Conservation (phyloP, 2,888 invertebrate species). For the Lagria hirta region DNA sequence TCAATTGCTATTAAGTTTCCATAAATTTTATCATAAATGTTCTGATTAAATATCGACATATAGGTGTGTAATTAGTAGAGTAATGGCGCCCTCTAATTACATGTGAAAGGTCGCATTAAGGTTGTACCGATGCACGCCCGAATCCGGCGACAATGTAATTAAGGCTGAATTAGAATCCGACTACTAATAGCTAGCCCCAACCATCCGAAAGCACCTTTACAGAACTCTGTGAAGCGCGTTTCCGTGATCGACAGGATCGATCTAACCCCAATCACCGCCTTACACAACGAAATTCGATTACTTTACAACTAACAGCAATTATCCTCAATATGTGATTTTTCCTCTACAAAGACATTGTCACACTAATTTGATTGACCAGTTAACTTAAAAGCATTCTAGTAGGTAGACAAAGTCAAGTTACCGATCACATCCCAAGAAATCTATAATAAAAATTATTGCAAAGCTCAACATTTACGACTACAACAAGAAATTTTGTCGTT, state of each 20-base stretch:
- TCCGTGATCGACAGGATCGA: conserved; percentile 8
- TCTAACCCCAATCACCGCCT: conserved; percentile 6
- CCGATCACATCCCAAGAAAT: no score
- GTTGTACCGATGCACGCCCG: conserved; percentile 33
- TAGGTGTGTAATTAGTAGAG: conserved; percentile 48
- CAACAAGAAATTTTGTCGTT: no score
- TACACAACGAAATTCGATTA: not conserved
- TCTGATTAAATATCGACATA: conserved; percentile 46
- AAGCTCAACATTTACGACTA: no score
- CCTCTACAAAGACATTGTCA: no score
- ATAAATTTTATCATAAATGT: conserved; percentile 35
- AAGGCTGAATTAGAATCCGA: conserved; percentile 50
- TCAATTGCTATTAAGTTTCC: conserved; percentile 43
- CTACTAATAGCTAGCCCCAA: conserved; percentile 25
- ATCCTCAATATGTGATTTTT: no score
- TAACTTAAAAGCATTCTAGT: no score
- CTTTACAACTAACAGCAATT: no score
- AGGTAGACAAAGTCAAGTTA: no score
- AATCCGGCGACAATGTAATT: conserved; percentile 52
- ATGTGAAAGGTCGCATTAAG: conserved; percentile 50
- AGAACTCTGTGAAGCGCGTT: no score
- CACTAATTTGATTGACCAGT: no score
- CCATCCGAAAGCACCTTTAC: no score
- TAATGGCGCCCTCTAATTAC: conserved; percentile 51
- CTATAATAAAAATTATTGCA: no score